phyloP scores from a whole-genome alignment of 1,140 invertebrate species.

The Drosophila nasuta region DNA sequence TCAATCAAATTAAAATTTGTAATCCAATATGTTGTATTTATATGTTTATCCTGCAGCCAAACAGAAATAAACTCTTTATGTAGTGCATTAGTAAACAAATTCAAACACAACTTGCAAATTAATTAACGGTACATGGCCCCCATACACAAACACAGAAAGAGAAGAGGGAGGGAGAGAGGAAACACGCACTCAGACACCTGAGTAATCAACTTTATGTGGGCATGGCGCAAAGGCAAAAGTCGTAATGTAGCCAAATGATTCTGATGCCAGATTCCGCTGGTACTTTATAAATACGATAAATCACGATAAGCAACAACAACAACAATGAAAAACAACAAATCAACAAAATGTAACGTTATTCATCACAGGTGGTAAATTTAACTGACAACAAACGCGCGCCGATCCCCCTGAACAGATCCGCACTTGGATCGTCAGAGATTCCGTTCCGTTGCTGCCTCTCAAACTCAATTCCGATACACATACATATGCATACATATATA shows the following conservation, averaged over 20 bases:
- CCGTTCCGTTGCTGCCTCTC: constrained; percentile 29
- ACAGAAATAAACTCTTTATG: neutral
- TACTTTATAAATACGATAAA: constrained; percentile 68
- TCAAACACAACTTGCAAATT: constrained; percentile 71
- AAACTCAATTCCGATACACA: neutral
- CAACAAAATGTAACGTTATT: constrained; percentile 80
- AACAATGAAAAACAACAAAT: constrained; percentile 43
- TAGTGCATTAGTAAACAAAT: constrained; percentile 9
- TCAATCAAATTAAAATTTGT: too few species aligned
- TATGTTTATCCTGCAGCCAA: too few species aligned
- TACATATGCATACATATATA: constrained; percentile 15
- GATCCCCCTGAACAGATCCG: constrained; percentile 43
- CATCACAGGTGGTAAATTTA: constrained; percentile 83
- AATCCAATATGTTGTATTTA: too few species aligned
- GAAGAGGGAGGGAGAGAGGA: neutral
- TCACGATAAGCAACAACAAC: constrained; percentile 58
- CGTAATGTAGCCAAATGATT: constrained; percentile 44
- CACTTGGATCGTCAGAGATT: constrained; percentile 32
- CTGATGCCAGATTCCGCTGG: constrained; percentile 55
- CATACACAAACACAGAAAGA: constrained; percentile 27
- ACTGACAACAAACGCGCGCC: constrained; percentile 78
- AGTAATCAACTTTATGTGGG: constrained; percentile 80
- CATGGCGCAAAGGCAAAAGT: constrained; percentile 51
- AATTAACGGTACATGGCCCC: constrained; percentile 75
- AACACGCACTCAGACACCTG: constrained; percentile 66